These are phyloP conservation scores for Lichenostomus cassidix DNA, from an alignment of 2,113 vertebrate species.

Conservation along the genomic window DNA sequence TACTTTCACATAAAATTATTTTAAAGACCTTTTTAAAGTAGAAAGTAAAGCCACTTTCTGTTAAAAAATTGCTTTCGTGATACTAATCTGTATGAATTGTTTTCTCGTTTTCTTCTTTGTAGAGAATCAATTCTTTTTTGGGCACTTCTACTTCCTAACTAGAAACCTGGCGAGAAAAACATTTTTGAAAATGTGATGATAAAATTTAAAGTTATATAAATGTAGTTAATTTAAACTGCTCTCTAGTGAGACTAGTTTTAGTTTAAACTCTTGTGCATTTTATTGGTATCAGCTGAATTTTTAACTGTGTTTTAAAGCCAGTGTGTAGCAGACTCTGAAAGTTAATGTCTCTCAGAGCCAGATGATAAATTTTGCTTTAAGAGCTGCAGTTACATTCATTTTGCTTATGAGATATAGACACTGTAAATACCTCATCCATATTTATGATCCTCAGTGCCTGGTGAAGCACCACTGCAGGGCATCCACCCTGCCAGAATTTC, in stretches of 20 bases:
- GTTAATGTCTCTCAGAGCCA: not conserved
- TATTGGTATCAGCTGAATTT: not conserved
- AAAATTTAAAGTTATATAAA: not conserved
- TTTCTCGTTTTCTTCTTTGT: not conserved
- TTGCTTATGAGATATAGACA: not conserved
- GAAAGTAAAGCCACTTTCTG: not conserved
- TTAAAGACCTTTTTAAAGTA: not conserved
- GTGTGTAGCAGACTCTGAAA: not conserved
- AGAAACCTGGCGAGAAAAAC: not conserved
- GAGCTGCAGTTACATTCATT: not conserved
- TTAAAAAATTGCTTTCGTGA: fast-evolving
- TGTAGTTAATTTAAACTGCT: not conserved
- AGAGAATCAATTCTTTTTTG: not conserved
- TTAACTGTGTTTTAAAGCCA: not conserved
- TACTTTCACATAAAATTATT: not conserved
- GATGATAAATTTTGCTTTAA: not conserved
- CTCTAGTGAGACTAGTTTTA: not conserved
- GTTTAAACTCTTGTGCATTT: not conserved
- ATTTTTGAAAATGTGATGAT: not conserved
- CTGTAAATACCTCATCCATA: not conserved
- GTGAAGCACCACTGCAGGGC: not conserved
- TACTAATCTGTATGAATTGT: not conserved
- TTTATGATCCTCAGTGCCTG: not conserved
- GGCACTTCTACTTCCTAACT: not conserved
- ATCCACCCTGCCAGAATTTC: not conserved